phyloP scores from a whole-genome alignment of 2,888 invertebrate species.

The Megamerina dolium region DNA sequence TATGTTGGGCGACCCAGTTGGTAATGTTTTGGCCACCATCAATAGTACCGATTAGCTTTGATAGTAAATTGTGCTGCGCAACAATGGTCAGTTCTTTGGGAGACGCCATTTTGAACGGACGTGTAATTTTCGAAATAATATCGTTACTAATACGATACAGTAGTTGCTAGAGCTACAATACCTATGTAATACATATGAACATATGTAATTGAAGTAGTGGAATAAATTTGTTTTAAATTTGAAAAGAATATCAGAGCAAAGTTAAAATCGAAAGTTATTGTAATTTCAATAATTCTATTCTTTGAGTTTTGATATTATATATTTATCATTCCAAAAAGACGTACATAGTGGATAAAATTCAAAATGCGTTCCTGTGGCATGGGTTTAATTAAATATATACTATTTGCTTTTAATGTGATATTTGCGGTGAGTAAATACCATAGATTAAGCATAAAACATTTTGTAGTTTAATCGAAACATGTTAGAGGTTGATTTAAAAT shows the following conservation, averaged over 20 bases:
- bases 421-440: slow-evolving; percentile 54
- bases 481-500: no score
- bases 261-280: no score
- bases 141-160: background rate
- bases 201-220: no score
- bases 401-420: slow-evolving; percentile 58
- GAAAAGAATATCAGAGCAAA: no score
- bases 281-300: no score
- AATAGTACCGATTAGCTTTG: slow-evolving; percentile 25
- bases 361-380: slow-evolving; percentile 51
- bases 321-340: background rate
- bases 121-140: slow-evolving; percentile 13
- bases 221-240: no score
- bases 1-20: slow-evolving; percentile 21
- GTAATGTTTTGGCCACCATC: slow-evolving; percentile 29
- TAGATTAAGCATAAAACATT: no score
- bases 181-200: no score
- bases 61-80: slow-evolving; percentile 21
- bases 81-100: slow-evolving; percentile 40
- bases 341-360: slow-evolving; percentile 23
- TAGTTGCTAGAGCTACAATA: no score
- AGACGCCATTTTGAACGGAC: slow-evolving; percentile 33
- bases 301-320: no score
- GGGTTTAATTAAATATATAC: slow-evolving; percentile 56
- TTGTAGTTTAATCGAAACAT: no score